These are phyloP conservation scores for Amazona finschi DNA, from an alignment of 2,797 vertebrate species.

Conservation along the genomic window DNA sequence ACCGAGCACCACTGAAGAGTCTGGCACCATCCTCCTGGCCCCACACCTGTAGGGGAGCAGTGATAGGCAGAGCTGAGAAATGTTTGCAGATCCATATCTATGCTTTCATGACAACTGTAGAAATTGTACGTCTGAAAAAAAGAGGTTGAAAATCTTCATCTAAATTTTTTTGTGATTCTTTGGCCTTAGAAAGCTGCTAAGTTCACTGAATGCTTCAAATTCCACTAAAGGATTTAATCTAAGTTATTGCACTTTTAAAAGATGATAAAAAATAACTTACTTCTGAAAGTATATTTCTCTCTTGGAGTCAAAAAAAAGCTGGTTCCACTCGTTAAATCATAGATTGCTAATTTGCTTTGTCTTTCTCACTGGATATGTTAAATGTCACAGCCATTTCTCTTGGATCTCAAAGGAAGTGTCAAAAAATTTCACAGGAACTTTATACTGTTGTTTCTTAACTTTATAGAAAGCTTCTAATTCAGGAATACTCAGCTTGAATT, in stretches of 20 bases:
- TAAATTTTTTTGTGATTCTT: neutral
- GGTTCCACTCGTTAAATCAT: neutral
- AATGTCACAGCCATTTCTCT: neutral
- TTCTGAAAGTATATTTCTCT: neutral
- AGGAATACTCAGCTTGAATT: neutral
- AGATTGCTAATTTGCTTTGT: neutral
- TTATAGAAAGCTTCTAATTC: neutral
- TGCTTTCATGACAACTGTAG: neutral
- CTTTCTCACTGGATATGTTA: neutral
- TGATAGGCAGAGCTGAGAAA: neutral
- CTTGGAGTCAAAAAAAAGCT: neutral
- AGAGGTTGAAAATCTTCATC: neutral
- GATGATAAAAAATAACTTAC: neutral
- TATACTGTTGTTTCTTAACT: neutral
- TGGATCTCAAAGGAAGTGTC: neutral
- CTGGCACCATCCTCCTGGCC: neutral
- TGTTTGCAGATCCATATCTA: neutral
- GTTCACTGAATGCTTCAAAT: neutral
- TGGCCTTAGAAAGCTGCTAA: neutral
- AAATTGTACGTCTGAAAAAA: neutral
- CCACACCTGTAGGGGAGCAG: neutral
- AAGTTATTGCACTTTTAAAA: neutral
- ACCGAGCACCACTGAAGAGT: neutral
- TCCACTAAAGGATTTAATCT: neutral
- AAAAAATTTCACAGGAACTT: neutral